Conservation (phyloP, 1,140 invertebrate species). For the Mactra quadrangularis region DNA sequence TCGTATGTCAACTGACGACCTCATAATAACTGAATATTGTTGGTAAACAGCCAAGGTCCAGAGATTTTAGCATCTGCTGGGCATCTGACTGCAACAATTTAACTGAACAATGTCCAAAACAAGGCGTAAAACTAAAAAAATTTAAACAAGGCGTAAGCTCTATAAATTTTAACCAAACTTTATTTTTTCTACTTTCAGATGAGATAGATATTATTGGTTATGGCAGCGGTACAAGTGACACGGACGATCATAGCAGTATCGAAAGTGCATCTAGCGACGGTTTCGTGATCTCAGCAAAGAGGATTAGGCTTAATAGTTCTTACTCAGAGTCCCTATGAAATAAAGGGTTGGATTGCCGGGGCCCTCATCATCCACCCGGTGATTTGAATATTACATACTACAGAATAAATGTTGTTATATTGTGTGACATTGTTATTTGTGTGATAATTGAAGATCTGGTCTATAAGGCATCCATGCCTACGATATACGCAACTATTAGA, state of each 20-base stretch:
- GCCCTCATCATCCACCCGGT: not conserved
- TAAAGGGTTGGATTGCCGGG: not conserved
- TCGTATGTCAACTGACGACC: no score
- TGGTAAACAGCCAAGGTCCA: no score
- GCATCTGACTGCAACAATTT: no score
- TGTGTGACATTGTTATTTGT: slow-evolving; percentile 41
- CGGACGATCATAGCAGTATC: slow-evolving; percentile 86
- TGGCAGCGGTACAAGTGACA: slow-evolving; percentile 93
- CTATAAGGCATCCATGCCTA: not conserved
- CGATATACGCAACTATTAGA: slow-evolving; percentile 29
- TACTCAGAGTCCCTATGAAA: slow-evolving; percentile 57
- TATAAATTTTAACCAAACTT: no score
- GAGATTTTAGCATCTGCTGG: no score
- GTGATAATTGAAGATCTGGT: slow-evolving; percentile 57
- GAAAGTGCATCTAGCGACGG: slow-evolving; percentile 72
- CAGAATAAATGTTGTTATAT: slow-evolving; percentile 52
- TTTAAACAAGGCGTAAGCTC: no score
- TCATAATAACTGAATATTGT: no score
- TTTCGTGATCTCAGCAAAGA: slow-evolving; percentile 58
- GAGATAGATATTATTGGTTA: slow-evolving; percentile 95
- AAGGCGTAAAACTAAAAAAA: no score
- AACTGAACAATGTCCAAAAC: no score
- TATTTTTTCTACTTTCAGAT: slow-evolving; percentile 87
- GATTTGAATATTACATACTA: slow-evolving; percentile 3
- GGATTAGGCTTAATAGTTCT: slow-evolving; percentile 55